A percentile compares a stretch with the other conserved stretches of the same genome.
phyloP scores from a whole-genome alignment of 2,797 vertebrate genomes.

The Balearica regulorum region DNA sequence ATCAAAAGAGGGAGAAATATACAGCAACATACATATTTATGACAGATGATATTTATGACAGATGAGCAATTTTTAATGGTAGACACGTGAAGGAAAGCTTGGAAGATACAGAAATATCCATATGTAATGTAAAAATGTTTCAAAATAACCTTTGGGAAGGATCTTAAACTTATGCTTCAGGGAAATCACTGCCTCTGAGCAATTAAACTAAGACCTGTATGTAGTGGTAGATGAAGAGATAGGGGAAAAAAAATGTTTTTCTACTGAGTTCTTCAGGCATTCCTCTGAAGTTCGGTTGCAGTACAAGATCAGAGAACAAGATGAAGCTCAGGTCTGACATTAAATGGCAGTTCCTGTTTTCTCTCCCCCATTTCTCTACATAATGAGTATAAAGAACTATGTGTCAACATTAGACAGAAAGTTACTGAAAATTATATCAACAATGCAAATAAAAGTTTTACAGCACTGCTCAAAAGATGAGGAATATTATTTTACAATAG shows the following conservation, averaged over 20 bases:
- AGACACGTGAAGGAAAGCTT: not conserved
- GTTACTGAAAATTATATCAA: not conserved
- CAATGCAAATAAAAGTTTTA: not conserved
- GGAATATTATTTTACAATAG: not conserved
- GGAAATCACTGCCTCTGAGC: not conserved
- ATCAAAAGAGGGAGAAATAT: not conserved
- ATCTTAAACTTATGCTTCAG: not conserved
- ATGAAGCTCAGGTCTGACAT: not conserved
- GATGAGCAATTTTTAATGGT: not conserved
- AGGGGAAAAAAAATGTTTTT: not conserved
- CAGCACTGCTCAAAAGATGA: not conserved
- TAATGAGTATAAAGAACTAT: not conserved
- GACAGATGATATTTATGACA: not conserved
- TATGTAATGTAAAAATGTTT: not conserved
- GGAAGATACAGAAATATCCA: not conserved
- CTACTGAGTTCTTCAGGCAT: not conserved
- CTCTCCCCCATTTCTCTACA: not conserved
- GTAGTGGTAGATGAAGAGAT: not conserved
- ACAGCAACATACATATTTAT: not conserved
- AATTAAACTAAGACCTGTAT: not conserved
- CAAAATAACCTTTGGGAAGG: not conserved
- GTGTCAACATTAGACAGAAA: not conserved
- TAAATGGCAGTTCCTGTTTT: not conserved
- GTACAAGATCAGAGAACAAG: not conserved
- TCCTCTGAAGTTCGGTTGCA: not conserved